A percentile compares a stretch with the other conserved stretches of the same genome.
phyloP scores from a whole-genome alignment of 2,888 invertebrate genomes.

The Campopleginae sp. region DNA sequence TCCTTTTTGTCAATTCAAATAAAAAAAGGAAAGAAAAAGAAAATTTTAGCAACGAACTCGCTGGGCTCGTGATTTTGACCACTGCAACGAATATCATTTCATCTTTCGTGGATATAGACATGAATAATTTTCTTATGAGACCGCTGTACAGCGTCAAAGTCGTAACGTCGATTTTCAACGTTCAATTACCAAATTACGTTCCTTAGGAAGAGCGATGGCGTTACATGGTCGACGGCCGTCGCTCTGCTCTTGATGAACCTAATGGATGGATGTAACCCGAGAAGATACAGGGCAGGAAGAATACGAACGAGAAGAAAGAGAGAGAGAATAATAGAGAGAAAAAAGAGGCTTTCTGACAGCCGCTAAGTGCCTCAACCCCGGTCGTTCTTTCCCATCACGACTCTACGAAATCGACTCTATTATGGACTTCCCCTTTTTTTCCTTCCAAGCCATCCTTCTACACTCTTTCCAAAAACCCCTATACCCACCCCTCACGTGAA shows the following conservation, averaged over 20 bases:
- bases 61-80: too few species aligned
- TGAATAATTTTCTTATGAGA: not conserved
- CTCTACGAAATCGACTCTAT: conserved; percentile 39
- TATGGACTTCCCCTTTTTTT: conserved; percentile 31
- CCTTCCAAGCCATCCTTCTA: conserved; percentile 25
- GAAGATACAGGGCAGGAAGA: conserved; percentile 76
- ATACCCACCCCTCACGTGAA: conserved; percentile 75
- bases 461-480: conserved; percentile 26
- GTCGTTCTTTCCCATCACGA: conserved; percentile 49
- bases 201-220: conserved; percentile 61
- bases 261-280: conserved; percentile 83
- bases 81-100: not conserved
- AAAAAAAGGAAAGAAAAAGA: not conserved
- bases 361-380: conserved; percentile 80
- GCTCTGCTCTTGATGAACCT: conserved; percentile 81
- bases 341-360: conserved; percentile 77
- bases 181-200: conserved; percentile 81
- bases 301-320: conserved; percentile 62
- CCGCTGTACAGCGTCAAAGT: not conserved
- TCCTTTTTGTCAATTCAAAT: not conserved
- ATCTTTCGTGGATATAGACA: not conserved
- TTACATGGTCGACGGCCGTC: conserved; percentile 76
- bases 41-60: not conserved
- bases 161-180: conserved; percentile 69
- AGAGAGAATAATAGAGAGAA: conserved; percentile 75